Base-by-base conservation (phyloP, 2,797 vertebrate genomes). In the Cossypha polioptera region DNA sequence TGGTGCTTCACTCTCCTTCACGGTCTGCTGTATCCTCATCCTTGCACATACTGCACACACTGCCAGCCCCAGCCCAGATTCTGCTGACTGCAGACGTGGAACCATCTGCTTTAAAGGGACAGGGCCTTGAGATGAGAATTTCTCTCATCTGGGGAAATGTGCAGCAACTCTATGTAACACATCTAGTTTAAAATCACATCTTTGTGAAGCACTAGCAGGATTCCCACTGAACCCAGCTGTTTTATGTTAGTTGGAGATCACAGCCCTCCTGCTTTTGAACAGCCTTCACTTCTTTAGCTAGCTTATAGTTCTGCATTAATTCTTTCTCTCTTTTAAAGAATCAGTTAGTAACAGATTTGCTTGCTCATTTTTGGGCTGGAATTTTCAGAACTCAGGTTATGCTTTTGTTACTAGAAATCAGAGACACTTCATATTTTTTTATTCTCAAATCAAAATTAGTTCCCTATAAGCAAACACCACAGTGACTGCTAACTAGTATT, bases 1-100 rank as follows among this genome's bases (percentile, higher is more conserved):
- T 31, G 50, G 33, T 28, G 67, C 75, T 58, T 51, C 57, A 9
- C 47, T 71, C 48, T 36, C 65, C 72, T 25, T 29, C 57, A 5
- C 0, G 0, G 53, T 6, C 10, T 1, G 1, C 58, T 17, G 43
- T 13, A 28, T 36, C 71, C 57, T 22, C 42, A 11, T 29, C 22
- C 11, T 12, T 24, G 36, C 65, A 29, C 4, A 9, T 6, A 1
- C 36, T 7, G 25, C 13, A 36, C 20, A 61, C 57, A 12, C 21
- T 28, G 7, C 51, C 10, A 17, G 42, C 13, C 24, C 55, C 57
- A 51, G 53, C 19, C 72, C 67, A 14, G 63, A 14, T 18, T 50
- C 68, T 61, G 45, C 16, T 53, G 58, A 2, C 4, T 22, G 43
- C 62, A 40, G 54, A 42, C 6, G 43, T 13, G 31, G 43, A 80